Percentiles rank a stretch among this genome's conserved stretches.
Evolutionary conservation across 2,888 invertebrate genomes (phyloP).

Genomic region (Platycnemis pennipes): DNA sequence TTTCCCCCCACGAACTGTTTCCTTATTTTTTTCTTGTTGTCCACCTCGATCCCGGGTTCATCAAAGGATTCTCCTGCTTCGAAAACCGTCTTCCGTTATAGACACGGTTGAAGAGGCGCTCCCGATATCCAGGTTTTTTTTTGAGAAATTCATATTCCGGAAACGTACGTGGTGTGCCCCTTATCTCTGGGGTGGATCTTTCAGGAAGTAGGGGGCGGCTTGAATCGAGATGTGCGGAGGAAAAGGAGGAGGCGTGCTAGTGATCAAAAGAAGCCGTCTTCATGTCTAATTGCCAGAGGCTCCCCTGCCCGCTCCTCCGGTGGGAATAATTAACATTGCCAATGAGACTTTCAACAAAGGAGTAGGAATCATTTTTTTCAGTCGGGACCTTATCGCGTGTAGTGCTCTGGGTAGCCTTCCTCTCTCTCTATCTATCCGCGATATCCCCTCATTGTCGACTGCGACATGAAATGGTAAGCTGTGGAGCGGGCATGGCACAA

Average conservation of each 20-base stretch:
- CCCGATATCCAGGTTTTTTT: slow-evolving; percentile 32
- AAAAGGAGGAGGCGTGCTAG: neutral
- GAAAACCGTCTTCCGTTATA: neutral
- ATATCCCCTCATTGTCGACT: neutral
- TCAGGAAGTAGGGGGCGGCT: slow-evolving; percentile 24
- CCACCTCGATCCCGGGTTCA: neutral
- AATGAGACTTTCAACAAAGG: slow-evolving; percentile 43
- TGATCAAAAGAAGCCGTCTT: neutral
- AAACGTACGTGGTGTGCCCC: neutral
- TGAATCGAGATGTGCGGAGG: neutral
- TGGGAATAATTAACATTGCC: slow-evolving; percentile 31
- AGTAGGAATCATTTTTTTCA: neutral
- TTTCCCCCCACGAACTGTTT: neutral
- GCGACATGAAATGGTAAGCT: neutral
- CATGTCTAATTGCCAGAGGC: slow-evolving; percentile 29
- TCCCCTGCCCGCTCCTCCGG: neutral
- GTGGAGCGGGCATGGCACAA: neutral
- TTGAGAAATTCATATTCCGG: slow-evolving; percentile 17
- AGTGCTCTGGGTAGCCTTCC: neutral
- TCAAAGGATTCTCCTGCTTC: neutral
- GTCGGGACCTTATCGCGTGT: neutral
- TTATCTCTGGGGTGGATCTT: slow-evolving; percentile 15
- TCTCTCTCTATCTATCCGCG: neutral
- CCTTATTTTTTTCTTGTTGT: neutral
- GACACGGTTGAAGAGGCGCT: neutral